These are phyloP conservation scores for Osmerus mordax DNA, from an alignment of 2,113 vertebrate species.

Conservation along the genomic window DNA sequence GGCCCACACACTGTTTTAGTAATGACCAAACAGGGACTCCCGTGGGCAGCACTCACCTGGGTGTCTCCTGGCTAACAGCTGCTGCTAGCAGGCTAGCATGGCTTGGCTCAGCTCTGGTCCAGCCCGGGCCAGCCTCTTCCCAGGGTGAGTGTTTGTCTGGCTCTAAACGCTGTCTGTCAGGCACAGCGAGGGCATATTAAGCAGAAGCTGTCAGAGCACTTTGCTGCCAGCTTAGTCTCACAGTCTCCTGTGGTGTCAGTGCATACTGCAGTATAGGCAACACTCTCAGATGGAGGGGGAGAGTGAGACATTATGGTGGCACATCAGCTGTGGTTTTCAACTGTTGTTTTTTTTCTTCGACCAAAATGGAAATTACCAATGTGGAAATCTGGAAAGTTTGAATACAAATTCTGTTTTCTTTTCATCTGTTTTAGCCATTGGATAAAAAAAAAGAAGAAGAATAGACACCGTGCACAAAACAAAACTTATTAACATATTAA, in stretches of 20 bases:
- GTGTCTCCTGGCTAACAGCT: conserved; percentile 21
- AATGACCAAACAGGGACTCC: not conserved
- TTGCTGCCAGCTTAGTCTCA: conserved; percentile 40
- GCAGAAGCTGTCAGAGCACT: conserved; percentile 48
- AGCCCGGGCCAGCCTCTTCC: conserved; percentile 16
- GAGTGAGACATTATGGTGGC: too few relatives aligned
- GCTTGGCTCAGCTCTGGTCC: conserved; percentile 5
- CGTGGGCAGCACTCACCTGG: conserved; percentile 1
- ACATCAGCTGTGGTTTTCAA: too few relatives aligned
- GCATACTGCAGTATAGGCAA: conserved; percentile 10
- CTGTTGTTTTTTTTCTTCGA: too few relatives aligned
- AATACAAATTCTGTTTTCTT: too few relatives aligned
- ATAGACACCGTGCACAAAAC: too few relatives aligned
- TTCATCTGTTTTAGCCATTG: too few relatives aligned
- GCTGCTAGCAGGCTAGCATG: conserved; percentile 17
- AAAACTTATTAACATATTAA: too few relatives aligned
- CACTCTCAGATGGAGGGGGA: too few relatives aligned
- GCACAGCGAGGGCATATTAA: conserved; percentile 46
- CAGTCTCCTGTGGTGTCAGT: conserved; percentile 29
- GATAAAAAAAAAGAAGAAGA: too few relatives aligned
- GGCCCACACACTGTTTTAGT: too few relatives aligned
- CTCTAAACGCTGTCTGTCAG: conserved; percentile 43
- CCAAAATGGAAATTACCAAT: too few relatives aligned
- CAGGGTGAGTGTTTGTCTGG: conserved; percentile 22
- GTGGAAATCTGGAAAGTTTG: too few relatives aligned